These are phyloP conservation scores for Harmothoe impar DNA, from an alignment of 2,888 invertebrate genomes.

Conservation along the genomic window DNA sequence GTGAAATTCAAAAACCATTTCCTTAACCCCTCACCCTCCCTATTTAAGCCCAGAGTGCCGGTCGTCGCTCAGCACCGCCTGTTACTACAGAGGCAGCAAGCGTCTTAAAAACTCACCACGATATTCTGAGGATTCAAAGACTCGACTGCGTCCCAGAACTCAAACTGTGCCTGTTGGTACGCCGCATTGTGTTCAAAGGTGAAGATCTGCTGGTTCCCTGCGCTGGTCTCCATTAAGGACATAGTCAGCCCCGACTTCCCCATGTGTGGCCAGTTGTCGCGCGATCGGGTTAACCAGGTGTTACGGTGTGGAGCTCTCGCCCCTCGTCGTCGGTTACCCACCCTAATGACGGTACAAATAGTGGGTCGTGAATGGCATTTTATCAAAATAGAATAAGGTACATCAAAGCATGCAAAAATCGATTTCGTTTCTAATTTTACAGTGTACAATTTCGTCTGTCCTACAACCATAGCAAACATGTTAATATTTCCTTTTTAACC, in stretches of 20 bases:
- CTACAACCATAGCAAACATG: no score
- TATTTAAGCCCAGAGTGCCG: no score
- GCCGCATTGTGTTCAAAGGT: slow-evolving; percentile 89
- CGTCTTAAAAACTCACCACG: slow-evolving; percentile 87
- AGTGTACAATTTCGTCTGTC: no score
- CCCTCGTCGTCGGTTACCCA: neutral
- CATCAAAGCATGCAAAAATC: no score
- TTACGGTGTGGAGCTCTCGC: slow-evolving; percentile 86
- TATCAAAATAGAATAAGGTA: no score
- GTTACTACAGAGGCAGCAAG: no score
- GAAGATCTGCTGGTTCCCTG: slow-evolving; percentile 87
- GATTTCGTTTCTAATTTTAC: no score
- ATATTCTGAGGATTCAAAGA: slow-evolving; percentile 91
- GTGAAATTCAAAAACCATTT: no score
- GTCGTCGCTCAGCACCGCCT: no score
- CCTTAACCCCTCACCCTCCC: no score
- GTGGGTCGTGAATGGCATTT: no score
- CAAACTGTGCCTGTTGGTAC: slow-evolving; percentile 90
- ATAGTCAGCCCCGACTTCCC: slow-evolving; percentile 88
- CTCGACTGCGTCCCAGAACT: slow-evolving; percentile 91
- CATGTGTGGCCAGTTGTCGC: slow-evolving; percentile 89
- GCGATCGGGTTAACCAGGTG: slow-evolving; percentile 87
- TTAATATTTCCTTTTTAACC: no score
- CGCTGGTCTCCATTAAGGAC: slow-evolving; percentile 86
- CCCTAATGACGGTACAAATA: neutral